These are phyloP conservation scores for Etheostoma cragini DNA, from an alignment of 2,113 vertebrate species.

Conservation along the genomic window DNA sequence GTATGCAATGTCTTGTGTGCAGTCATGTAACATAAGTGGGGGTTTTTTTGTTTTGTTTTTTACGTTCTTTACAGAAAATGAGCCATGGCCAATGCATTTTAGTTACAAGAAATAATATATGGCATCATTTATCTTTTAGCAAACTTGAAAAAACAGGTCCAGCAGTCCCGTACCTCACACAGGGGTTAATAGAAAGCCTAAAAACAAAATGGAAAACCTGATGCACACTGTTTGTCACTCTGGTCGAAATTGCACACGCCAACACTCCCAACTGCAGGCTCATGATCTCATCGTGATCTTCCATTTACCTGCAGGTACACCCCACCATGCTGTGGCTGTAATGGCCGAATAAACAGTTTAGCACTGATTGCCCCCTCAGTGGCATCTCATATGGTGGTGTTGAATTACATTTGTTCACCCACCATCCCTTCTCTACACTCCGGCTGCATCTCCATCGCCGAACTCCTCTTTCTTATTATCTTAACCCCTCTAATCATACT, in stretches of 20 bases:
- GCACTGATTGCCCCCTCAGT: constrained; percentile 70
- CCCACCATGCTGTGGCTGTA: constrained; percentile 36
- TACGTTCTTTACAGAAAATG: no score
- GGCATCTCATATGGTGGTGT: constrained; percentile 64
- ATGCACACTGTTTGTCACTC: neutral
- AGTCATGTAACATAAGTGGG: no score
- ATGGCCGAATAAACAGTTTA: constrained; percentile 75
- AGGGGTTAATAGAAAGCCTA: neutral
- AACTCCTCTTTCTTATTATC: constrained; percentile 52
- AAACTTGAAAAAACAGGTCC: no score
- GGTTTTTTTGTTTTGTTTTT: no score
- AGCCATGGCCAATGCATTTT: no score
- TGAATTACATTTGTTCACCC: constrained; percentile 68
- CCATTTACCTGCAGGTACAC: constrained; percentile 38
- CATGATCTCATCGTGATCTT: constrained; percentile 39
- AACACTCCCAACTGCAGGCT: constrained; percentile 10
- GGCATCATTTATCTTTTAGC: no score
- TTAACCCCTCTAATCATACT: constrained; percentile 54
- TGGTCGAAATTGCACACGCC: neutral
- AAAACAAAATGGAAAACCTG: neutral
- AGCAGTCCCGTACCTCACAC: no score
- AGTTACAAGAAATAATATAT: no score
- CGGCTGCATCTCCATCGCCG: constrained; percentile 28
- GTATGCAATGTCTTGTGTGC: no score
- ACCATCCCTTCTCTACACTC: constrained; percentile 26